A percentile compares a stretch with the other conserved stretches of the same genome.
These are phyloP conservation scores for Schlechtendalia chinensis DNA, from an alignment of 1,140 invertebrate species.

Conservation along the genomic window DNA sequence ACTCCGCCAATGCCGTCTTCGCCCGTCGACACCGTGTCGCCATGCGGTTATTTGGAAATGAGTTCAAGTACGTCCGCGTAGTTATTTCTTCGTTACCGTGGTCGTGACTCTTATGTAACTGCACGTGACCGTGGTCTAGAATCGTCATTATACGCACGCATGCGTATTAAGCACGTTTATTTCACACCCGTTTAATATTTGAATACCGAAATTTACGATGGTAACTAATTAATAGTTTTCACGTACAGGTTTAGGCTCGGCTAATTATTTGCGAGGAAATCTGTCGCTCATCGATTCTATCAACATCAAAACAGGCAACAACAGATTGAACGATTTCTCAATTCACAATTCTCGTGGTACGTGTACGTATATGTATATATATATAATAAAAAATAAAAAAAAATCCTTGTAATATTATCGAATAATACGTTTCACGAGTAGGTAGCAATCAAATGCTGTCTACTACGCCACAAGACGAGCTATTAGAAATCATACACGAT, in stretches of 20 bases:
- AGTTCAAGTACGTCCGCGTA: conserved; percentile 4
- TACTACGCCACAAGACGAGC: conserved; percentile 65
- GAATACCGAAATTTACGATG: too few species aligned
- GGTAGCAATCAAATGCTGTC: conserved; percentile 39
- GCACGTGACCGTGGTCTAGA: too few species aligned
- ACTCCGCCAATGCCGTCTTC: conserved; percentile 25
- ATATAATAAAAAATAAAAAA: background rate
- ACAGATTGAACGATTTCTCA: conserved; percentile 17
- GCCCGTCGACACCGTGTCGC: background rate
- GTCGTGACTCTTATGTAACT: too few species aligned
- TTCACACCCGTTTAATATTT: too few species aligned
- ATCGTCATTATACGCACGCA: too few species aligned
- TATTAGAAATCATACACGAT: conserved; percentile 83
- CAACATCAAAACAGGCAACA: background rate
- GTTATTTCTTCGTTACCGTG: too few species aligned
- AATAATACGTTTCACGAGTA: background rate
- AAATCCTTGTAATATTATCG: background rate
- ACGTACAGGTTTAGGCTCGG: background rate
- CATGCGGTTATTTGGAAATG: conserved; percentile 48
- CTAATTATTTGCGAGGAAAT: conserved; percentile 21
- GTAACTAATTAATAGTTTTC: too few species aligned
- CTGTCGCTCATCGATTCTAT: background rate
- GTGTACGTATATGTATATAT: background rate
- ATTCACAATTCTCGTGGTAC: conserved; percentile 18
- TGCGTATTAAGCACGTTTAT: too few species aligned